Base-by-base conservation (phyloP, 1,140 invertebrate species). In the Semibalanus balanoides region DNA sequence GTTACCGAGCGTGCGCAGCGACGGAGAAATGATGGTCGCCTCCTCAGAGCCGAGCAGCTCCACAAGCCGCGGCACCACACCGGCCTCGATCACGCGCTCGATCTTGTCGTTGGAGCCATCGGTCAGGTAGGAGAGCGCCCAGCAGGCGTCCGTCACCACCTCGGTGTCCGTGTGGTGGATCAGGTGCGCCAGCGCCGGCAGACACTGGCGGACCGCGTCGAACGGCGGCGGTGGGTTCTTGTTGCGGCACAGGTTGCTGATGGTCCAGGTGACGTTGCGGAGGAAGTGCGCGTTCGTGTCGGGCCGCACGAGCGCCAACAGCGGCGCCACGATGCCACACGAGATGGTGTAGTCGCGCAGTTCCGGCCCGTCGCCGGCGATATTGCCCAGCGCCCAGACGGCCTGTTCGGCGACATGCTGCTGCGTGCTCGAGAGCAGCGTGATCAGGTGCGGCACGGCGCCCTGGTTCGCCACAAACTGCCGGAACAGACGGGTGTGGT, bases 361-460 rank as follows among this genome's bases (percentile, higher is more conserved):
- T 51, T 83, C 80, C 11, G 87, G 83, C 9, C 86, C 86, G 80
- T 87, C 86, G 73, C 85, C 85, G 78, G 96, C 96, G 82, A 99
- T 97, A 84, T 99, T 99, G 79, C 96, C 96, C 30, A 99, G 85
- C 9, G 96, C 96, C 97, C 97, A 99, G 0, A 98, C 95, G 72
- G 95, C 91, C 85, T 99, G 97, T 83, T 99, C 97, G 30, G 92
- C 92, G 5, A 99, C 92, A 84, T 94, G 90, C 7, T 89, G 85
- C 74, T 92, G 89, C 29, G 86, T 85, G 0, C 92, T 95, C 35
- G 87, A 82, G 0, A 99, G 84, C 9, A 99, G 85, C 0, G 85
- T 83, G 43, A 98, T 86, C 78, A 99, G 90, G 77, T 91, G 89
- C 9, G 93, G 92, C 69, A 99, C 89, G 27, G 96, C 97, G 71